Percentiles rank a stretch among this genome's conserved stretches.
Conservation (phyloP, 2,888 invertebrate species). For the Caenorhabditis sp. region DNA sequence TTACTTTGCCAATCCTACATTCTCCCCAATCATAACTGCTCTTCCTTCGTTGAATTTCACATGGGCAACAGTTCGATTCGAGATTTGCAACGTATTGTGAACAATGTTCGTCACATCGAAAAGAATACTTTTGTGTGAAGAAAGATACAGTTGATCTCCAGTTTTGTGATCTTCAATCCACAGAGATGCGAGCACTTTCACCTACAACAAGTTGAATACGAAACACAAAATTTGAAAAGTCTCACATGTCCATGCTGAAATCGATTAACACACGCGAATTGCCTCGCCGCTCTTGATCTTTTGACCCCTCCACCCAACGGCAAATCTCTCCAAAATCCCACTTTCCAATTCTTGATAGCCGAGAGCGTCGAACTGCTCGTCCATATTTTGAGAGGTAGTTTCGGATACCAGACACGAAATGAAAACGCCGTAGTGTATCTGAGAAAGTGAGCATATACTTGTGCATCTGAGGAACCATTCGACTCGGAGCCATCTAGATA, state of each 20-base stretch:
- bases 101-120: slow-evolving; percentile 79
- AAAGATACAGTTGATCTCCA: slow-evolving; percentile 77
- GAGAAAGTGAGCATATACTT: slow-evolving; percentile 77
- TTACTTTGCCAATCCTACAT: slow-evolving; percentile 68
- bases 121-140: slow-evolving; percentile 74
- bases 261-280: slow-evolving; percentile 76
- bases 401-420: slow-evolving; percentile 82
- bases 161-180: slow-evolving; percentile 78
- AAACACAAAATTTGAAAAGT: neutral
- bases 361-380: slow-evolving; percentile 66
- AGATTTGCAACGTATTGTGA: slow-evolving; percentile 54
- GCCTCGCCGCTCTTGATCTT: slow-evolving; percentile 71
- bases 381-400: slow-evolving; percentile 77
- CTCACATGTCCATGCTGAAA: slow-evolving; percentile 78
- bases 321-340: slow-evolving; percentile 77
- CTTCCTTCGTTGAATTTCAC: slow-evolving; percentile 67
- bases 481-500: slow-evolving; percentile 81
- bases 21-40: slow-evolving; percentile 70
- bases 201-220: slow-evolving; percentile 39
- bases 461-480: slow-evolving; percentile 72
- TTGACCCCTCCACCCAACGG: slow-evolving; percentile 49
- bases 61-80: slow-evolving; percentile 59
- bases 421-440: slow-evolving; percentile 71
- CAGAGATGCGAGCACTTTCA: slow-evolving; percentile 77
- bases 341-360: slow-evolving; percentile 74